These are phyloP conservation scores for Trichonephila inaurata DNA, from an alignment of 1,140 invertebrate genomes.

Conservation along the genomic window DNA sequence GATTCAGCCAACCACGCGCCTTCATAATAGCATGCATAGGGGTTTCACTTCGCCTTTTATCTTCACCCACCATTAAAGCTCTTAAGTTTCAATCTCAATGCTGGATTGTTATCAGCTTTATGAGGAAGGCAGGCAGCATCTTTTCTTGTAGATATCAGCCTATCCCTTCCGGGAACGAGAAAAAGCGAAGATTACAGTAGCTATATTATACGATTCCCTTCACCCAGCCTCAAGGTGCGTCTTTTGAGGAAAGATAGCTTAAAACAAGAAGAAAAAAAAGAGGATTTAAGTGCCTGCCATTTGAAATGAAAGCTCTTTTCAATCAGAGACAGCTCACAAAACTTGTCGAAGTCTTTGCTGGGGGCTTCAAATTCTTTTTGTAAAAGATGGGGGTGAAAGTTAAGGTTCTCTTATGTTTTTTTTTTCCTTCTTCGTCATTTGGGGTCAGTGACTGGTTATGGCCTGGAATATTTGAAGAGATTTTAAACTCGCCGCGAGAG, in stretches of 20 bases:
- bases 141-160: not conserved
- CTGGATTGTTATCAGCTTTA: conserved; percentile 6
- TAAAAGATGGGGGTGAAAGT: conserved; percentile 61
- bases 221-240: not conserved
- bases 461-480: conserved; percentile 41
- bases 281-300: conserved; percentile 33
- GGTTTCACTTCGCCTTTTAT: not conserved
- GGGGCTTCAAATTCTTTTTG: conserved; percentile 24
- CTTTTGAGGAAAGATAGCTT: conserved; percentile 1
- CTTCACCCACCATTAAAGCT: conserved; percentile 34
- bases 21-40: conserved; percentile 19
- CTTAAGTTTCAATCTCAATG: not conserved
- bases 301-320: conserved; percentile 23
- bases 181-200: conserved; percentile 3
- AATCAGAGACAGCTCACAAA: conserved; percentile 29
- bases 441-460: conserved; percentile 54
- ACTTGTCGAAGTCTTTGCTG: conserved; percentile 45
- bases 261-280: not conserved
- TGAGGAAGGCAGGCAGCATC: not conserved
- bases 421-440: not conserved
- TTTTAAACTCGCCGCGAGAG: conserved; percentile 25
- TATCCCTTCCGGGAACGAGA: not conserved
- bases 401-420: conserved; percentile 10
- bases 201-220: conserved; percentile 16
- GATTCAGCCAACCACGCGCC: not conserved